Evolutionary conservation across 2,797 vertebrate species (phyloP), one percentile per base, ranked within the genome.

Genomic region (Pteropus rufus): DNA sequence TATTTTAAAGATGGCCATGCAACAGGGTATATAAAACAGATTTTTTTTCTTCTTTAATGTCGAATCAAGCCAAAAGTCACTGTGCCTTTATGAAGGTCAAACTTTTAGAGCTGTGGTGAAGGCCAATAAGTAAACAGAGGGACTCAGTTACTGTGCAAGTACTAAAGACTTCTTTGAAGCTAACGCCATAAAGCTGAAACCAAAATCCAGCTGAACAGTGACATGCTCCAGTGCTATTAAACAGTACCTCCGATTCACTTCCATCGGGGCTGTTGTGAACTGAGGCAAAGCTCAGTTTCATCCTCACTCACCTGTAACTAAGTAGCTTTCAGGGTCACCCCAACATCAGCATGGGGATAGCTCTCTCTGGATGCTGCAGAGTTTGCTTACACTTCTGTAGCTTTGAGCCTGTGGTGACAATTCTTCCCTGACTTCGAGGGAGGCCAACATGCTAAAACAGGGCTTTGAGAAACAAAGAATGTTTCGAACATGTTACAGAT

Each of bases 1-100:
- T 72, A 65, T 62, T 69, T 52, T 67, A 67, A 86, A 93, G 77
- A 80, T 9, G 19, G n/a, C 46, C 62, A 79, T 16, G n/a, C 3
- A 60, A 26, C n/a, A 64, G 70, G 3, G 26, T 46, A 54, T 0
- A 3, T 65, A 58, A 94, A 77, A 52, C 34, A 62, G 31, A 6
- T n/a, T 31, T 79, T 54, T 52, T 88, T 84, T 77, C 65, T 95
- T 84, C 90, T 94, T 83, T 54, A 67, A 75, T 8, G 49, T 46
- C 46, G 69, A 89, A 89, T 73, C 31, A 23, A 91, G 58, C 23
- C 89, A 83, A 56, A 84, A 64, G 62, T 94, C 80, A 34, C 31
- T 58, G 26, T 10, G 14, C 82, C 41, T 95, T 89, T 81, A 34
- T 54, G 44, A 92, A 94, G 69, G 85, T 52, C 94, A 89, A 36